Evolutionary conservation across 2,113 vertebrate genomes (phyloP).

Genomic region (Corythoichthys haematopterus): DNA sequence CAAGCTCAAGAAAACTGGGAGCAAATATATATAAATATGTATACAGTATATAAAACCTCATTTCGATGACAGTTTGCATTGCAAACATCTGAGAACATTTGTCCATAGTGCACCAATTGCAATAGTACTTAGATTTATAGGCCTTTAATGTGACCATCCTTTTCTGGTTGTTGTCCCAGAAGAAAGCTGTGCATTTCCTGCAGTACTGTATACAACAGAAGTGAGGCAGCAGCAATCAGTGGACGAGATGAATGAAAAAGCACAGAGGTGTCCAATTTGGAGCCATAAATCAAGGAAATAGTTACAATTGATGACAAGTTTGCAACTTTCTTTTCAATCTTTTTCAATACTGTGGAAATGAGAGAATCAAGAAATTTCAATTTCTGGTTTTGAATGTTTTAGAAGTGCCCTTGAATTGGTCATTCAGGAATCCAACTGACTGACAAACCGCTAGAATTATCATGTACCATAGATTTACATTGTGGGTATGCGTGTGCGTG

Average conservation of each 20-base stretch:
- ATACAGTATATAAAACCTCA: too few species aligned
- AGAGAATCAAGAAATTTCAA: slow-evolving; percentile 10
- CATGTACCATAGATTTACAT: background rate
- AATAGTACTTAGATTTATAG: too few species aligned
- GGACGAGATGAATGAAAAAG: slow-evolving; percentile 6
- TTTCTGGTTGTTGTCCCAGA: too few species aligned
- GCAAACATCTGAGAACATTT: too few species aligned
- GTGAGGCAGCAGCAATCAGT: background rate
- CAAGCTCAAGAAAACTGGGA: too few species aligned
- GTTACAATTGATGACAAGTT: background rate
- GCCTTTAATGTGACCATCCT: too few species aligned
- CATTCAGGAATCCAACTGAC: background rate
- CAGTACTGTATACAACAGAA: background rate
- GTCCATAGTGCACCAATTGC: too few species aligned
- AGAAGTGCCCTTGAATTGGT: background rate
- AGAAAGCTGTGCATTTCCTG: too few species aligned
- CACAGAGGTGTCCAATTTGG: background rate
- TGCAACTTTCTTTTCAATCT: background rate
- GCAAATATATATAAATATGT: too few species aligned
- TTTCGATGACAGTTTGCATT: too few species aligned
- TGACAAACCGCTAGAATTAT: background rate
- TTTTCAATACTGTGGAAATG: slow-evolving; percentile 1
- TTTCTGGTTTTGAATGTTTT: slow-evolving; percentile 6
- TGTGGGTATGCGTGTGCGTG: background rate
- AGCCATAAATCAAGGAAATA: background rate